These are phyloP conservation scores for Tetrax tetrax DNA, from an alignment of 2,113 vertebrate genomes.

Conservation along the genomic window DNA sequence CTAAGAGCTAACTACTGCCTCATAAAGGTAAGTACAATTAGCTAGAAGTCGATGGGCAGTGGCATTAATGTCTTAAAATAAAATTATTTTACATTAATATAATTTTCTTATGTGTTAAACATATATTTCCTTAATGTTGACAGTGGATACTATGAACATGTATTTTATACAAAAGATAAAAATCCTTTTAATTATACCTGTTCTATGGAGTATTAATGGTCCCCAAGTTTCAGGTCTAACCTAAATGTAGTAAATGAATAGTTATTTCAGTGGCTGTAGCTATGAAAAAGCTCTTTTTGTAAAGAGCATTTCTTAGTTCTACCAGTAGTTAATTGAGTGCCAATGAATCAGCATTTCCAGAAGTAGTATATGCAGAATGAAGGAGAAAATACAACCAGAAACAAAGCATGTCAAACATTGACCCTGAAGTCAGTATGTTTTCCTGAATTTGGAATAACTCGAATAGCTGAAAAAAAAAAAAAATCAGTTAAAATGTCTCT, in stretches of 20 bases:
- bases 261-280: neutral
- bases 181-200: neutral
- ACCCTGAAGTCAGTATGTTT: neutral
- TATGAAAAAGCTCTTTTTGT: neutral
- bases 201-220: neutral
- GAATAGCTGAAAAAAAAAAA: neutral
- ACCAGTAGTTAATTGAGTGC: neutral
- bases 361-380: neutral
- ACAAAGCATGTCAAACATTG: neutral
- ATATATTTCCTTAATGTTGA: neutral
- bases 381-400: neutral
- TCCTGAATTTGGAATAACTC: neutral
- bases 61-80: neutral
- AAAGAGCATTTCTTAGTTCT: neutral
- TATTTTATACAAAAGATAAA: neutral
- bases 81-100: neutral
- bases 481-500: neutral
- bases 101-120: neutral
- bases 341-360: neutral
- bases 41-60: neutral
- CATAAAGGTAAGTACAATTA: neutral
- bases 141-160: neutral
- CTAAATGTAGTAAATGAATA: neutral
- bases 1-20: neutral
- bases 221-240: neutral